Conservation (phyloP, 2,113 vertebrate species). For the Paedocypris sp. region DNA sequence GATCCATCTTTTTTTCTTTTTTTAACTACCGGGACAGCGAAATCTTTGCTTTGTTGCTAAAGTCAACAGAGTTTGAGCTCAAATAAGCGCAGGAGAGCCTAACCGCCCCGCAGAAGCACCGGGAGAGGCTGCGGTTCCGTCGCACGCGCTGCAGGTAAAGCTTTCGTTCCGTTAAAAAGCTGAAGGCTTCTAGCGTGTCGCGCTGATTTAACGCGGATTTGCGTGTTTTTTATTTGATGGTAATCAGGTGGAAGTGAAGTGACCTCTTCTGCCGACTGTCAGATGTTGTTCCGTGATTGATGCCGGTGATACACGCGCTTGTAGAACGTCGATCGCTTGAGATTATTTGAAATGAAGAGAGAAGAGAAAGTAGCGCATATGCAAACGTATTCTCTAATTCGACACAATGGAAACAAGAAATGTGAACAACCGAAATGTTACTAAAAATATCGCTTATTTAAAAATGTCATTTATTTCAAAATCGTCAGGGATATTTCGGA, state of each 20-base stretch:
- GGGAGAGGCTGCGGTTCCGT: constrained; percentile 43
- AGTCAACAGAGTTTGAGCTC: constrained; percentile 96
- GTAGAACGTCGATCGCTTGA: no score
- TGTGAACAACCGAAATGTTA: no score
- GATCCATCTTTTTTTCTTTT: constrained; percentile 94
- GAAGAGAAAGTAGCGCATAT: no score
- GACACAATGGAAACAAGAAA: no score
- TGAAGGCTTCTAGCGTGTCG: no score
- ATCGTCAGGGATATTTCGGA: no score
- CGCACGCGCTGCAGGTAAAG: constrained; percentile 45
- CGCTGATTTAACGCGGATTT: constrained; percentile 18
- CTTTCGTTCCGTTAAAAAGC: no score
- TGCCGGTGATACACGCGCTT: constrained; percentile 24
- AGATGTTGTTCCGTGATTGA: constrained; percentile 37
- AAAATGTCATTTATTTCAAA: no score
- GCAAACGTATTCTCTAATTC: no score
- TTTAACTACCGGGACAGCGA: constrained; percentile 91
- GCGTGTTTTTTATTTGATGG: constrained; percentile 46
- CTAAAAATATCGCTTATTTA: no score
- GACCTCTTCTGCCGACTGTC: constrained; percentile 37
- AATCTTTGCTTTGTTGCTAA: constrained; percentile 99
- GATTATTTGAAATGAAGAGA: no score
- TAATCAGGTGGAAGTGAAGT: constrained; percentile 42
- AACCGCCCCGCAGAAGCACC: constrained; percentile 69
- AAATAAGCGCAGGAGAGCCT: constrained; percentile 92